Percentiles rank a stretch among this genome's conserved stretches.
These are phyloP conservation scores for Syngnathus floridae DNA, from an alignment of 2,113 vertebrate species.

Conservation along the genomic window DNA sequence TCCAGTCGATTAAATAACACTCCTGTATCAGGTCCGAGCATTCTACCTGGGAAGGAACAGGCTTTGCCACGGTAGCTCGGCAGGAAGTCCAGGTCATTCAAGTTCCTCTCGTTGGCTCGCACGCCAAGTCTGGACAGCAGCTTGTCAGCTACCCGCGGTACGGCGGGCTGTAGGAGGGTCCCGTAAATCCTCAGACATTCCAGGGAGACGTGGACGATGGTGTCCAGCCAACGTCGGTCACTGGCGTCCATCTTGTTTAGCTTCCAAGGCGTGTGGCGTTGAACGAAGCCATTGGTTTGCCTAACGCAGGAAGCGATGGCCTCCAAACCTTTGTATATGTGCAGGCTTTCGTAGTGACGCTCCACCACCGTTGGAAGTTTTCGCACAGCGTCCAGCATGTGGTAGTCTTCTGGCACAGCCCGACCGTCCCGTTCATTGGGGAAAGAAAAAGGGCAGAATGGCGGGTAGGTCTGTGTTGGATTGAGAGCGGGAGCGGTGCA, in stretches of 20 bases:
- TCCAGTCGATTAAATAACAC: conserved; percentile 82
- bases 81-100: conserved; percentile 71
- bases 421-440: conserved; percentile 52
- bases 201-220: conserved; percentile 79
- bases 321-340: conserved; percentile 87
- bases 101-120: conserved; percentile 64
- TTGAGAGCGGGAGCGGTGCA: conserved; percentile 82
- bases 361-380: conserved; percentile 72
- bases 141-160: conserved; percentile 74
- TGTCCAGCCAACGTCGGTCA: conserved; percentile 79
- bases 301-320: conserved; percentile 76
- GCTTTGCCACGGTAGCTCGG: conserved; percentile 62
- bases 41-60: conserved; percentile 80
- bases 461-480: conserved; percentile 77
- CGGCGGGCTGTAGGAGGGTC: conserved; percentile 82
- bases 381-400: conserved; percentile 70
- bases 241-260: conserved; percentile 53
- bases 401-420: conserved; percentile 73
- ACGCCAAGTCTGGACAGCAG: conserved; percentile 82
- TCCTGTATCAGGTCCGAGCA: conserved; percentile 76
- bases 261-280: conserved; percentile 88
- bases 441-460: conserved; percentile 75
- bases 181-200: conserved; percentile 87
- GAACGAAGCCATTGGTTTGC: conserved; percentile 84
- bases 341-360: conserved; percentile 71